These are phyloP conservation scores for Pempheris klunzingeri DNA, from an alignment of 2,797 vertebrate genomes.

Conservation along the genomic window DNA sequence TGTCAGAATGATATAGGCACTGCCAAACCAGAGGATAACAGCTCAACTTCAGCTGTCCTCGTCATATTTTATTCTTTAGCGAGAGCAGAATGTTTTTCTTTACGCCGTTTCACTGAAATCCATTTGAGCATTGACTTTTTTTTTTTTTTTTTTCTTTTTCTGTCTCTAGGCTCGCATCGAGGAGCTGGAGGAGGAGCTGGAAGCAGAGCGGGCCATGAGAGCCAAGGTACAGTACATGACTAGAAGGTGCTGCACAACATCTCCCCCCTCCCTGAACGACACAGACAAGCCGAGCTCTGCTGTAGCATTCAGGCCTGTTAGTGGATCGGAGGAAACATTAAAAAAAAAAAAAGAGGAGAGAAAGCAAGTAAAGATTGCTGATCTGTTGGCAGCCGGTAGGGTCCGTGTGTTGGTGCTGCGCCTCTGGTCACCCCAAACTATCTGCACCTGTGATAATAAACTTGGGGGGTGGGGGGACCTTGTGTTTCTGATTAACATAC, in stretches of 20 bases:
- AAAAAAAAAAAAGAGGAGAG: not conserved
- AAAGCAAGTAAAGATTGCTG: not conserved
- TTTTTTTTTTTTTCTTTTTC: not conserved
- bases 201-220: slow-evolving; percentile 85
- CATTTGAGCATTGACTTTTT: not conserved
- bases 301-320: not conserved
- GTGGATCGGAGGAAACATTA: slow-evolving; percentile 10
- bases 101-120: not conserved
- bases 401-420: slow-evolving; percentile 29
- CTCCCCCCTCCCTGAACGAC: not conserved
- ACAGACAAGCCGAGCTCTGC: slow-evolving; percentile 22
- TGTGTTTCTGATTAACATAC: slow-evolving; percentile 77
- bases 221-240: slow-evolving; percentile 80
- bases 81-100: slow-evolving; percentile 22
- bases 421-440: slow-evolving; percentile 75
- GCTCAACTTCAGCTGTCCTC: slow-evolving; percentile 5
- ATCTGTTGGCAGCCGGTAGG: slow-evolving; percentile 53
- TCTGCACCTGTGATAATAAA: slow-evolving; percentile 85
- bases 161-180: slow-evolving; percentile 85
- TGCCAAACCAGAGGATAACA: slow-evolving; percentile 11
- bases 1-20: slow-evolving; percentile 30
- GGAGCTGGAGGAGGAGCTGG: slow-evolving; percentile 90
- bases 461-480: slow-evolving; percentile 22
- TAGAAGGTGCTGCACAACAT: not conserved
- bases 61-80: slow-evolving; percentile 6